Evolutionary conservation across 92 coral and sea anemone genomes (phyloP), one percentile per base, ranked within the genome.

Genomic region (Actinernus sp.): DNA sequence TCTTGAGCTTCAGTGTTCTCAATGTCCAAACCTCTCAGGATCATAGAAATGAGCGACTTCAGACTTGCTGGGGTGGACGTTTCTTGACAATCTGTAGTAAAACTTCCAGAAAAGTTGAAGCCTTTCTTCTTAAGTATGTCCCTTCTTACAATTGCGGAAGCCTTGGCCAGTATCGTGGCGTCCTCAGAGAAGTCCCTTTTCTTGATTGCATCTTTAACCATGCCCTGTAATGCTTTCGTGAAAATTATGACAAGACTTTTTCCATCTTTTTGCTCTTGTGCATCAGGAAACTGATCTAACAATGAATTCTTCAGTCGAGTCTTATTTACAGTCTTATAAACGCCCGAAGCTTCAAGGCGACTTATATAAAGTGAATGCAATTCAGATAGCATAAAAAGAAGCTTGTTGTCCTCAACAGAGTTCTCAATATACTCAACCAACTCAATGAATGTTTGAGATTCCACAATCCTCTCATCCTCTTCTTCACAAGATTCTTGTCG

Each of bases 1-100:
- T 83, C 95, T 65, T 83, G 86, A 5, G 76, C 40, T 5, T 73
- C 79, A 60, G 87, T 73, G 81, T 76, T 82, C 66, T 83, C 74
- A 71, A 83, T 83, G 87, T 82, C 55, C 40, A 88, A 18, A 4
- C 86, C 82, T 76, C 17, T 37, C 26, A 87, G 47, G n/a, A 87
- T 65, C 85, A 81, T 68, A 12, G 74, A 55, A 13, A 87, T 36
- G 3, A 80, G 49, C n/a, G 81, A 78, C 58, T 79, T 81, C 23
- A 87, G 61, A 33, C 86, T 82, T 55, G 79, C 53, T 12, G 89
- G 89, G 52, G 71, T 68, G 19, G 89, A 71, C 21, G 17, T 33
- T 82, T 82, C 78, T 48, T 88, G 93, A 56, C 76, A 81, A 23
- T 51, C 74, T n/a, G 47, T 33, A 16, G 82, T 51, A 71, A 88